Conservation (phyloP, 1,140 invertebrate genomes). For the Holcopasites calliopsidis region DNA sequence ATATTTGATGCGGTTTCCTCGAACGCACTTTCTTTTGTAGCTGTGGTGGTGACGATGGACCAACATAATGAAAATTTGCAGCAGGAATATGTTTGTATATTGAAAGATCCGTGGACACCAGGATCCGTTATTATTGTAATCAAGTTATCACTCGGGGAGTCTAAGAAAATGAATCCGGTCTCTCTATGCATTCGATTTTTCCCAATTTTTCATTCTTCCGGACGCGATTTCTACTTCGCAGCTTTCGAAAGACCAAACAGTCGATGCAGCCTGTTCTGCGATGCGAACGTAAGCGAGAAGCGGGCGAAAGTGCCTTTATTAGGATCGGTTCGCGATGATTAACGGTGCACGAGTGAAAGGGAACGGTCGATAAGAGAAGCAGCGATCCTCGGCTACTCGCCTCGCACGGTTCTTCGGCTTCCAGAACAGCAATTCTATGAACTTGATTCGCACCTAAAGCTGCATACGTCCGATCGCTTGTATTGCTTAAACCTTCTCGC, state of each 20-base stretch:
- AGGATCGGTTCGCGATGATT: constrained; percentile 47
- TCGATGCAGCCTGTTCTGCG: neutral
- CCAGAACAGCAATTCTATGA: constrained; percentile 29
- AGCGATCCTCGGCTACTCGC: constrained; percentile 29
- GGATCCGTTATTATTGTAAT: no score
- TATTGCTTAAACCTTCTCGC: neutral
- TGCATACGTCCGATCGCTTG: neutral
- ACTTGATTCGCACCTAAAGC: constrained; percentile 2
- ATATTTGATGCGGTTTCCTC: no score
- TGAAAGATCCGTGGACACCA: no score
- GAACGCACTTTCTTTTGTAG: no score
- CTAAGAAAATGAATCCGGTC: no score
- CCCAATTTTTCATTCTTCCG: no score
- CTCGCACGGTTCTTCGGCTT: neutral
- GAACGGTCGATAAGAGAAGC: constrained; percentile 57
- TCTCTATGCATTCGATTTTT: no score
- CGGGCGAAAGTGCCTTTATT: constrained; percentile 61
- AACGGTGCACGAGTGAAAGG: constrained; percentile 58
- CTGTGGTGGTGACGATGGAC: no score
- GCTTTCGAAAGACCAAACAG: neutral
- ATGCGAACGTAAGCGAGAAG: neutral
- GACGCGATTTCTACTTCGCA: neutral
- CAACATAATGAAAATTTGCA: no score
- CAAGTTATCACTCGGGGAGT: no score
- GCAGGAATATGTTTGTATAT: no score